phyloP scores from a whole-genome alignment of 2,888 invertebrate species.

The Hydraecia micacea region DNA sequence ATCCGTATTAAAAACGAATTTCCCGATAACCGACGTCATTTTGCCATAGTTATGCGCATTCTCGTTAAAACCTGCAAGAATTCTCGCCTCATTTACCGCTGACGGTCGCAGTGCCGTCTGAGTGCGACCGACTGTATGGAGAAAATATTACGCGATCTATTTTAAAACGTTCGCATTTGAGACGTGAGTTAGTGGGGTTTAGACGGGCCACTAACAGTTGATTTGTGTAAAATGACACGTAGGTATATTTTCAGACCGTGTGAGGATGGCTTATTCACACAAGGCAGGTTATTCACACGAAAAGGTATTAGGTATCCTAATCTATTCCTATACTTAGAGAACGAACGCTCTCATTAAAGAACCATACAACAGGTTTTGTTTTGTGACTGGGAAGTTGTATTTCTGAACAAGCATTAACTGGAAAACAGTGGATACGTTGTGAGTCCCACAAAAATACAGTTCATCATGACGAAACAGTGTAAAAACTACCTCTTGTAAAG shows the following conservation, averaged over 20 bases:
- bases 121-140: conserved; percentile 57
- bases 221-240: neutral
- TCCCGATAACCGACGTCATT: conserved; percentile 60
- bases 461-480: neutral
- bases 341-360: neutral
- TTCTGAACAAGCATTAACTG: neutral
- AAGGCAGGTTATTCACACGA: neutral
- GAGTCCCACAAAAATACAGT: neutral
- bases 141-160: conserved; percentile 64
- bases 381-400: neutral
- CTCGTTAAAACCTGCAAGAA: conserved; percentile 68
- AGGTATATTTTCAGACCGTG: neutral
- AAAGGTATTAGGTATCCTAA: neutral
- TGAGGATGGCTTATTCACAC: neutral
- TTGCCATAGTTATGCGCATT: conserved; percentile 60
- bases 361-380: too few relatives aligned
- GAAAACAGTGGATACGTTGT: neutral
- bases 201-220: conserved; percentile 16
- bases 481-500: neutral
- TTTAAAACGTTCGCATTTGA: conserved; percentile 55
- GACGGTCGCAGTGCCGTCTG: conserved; percentile 43
- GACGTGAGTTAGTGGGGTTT: conserved; percentile 26
- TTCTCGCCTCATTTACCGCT: conserved; percentile 63
- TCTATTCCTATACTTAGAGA: neutral
- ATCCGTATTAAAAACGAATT: conserved; percentile 59